Percentiles rank a stretch among this genome's conserved stretches.
Conservation (phyloP, 2,113 vertebrate species). For the Sapayoa aenigma region DNA sequence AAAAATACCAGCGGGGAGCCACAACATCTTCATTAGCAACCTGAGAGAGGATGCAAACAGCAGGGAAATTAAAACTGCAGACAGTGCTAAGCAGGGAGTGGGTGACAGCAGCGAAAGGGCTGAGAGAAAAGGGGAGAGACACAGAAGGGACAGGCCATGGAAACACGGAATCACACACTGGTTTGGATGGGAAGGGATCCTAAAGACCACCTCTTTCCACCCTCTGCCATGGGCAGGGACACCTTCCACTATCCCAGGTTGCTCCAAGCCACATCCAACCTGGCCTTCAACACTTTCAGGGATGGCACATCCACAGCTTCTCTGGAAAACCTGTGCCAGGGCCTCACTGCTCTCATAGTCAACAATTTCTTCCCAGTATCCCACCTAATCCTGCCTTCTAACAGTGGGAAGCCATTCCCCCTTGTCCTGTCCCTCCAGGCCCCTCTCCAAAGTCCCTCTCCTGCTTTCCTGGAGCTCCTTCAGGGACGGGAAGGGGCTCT, state of each 20-base stretch:
- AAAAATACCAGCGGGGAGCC: slow-evolving; percentile 23
- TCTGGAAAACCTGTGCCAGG: not conserved
- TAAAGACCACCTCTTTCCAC: not conserved
- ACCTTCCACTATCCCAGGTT: accelerated
- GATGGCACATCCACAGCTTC: not conserved
- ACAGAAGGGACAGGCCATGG: not conserved
- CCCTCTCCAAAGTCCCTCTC: too few species aligned
- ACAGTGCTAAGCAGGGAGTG: not conserved
- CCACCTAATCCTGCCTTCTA: not conserved
- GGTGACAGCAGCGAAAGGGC: not conserved
- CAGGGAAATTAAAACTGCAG: slow-evolving; percentile 1
- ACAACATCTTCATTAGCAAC: slow-evolving; percentile 31
- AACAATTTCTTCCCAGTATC: not conserved
- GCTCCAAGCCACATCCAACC: not conserved
- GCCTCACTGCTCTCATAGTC: accelerated
- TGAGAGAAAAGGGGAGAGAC: not conserved
- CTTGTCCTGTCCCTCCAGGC: not conserved
- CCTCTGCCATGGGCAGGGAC: not conserved
- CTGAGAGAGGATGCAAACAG: not conserved
- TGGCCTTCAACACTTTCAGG: not conserved
- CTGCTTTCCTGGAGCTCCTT: not conserved
- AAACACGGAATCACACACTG: not conserved
- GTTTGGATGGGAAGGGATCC: not conserved
- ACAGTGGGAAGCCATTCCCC: not conserved
- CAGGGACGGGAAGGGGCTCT: not conserved